Evolutionary conservation across 2,113 vertebrate genomes (phyloP), one percentile per base, ranked within the genome.

Genomic region (Procavia capensis): DNA sequence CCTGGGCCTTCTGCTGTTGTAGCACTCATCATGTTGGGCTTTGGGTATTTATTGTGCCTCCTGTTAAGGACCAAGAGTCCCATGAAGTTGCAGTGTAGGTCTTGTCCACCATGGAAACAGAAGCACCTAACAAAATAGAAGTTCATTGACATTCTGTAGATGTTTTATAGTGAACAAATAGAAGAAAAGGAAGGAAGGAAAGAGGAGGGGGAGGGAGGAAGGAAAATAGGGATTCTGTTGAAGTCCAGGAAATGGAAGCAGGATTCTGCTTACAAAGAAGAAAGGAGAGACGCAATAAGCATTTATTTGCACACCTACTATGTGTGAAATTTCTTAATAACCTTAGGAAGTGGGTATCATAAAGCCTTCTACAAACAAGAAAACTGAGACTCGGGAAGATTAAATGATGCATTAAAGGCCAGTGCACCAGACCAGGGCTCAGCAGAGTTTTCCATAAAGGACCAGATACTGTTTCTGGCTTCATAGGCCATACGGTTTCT

Each of bases 1-100:
- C 63, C 88, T 25, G 6, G 20, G n/a, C 31, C 27, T 45, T 36
- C 75, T 11, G 6, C 39, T 39, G 4, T 41, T 17, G 36, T 34
- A 6, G 20, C 22, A 36, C 27, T 29, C 16, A n/a, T 0, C 45
- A 24, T 2, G 0, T 0, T 43, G 24, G 66, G 3, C 8, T 85
- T 20, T 7, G 47, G 31, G 17, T 68, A 9, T 31, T 25, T 5
- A 47, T 5, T 78, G 22, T 25, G 14, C 43, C 8, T 78, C 80
- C 39, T 43, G 24, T 39, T 34, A 24, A 8, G 57, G 57, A 82
- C 70, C 29, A 72, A 47, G 61, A 92, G 59, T 22, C 14, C 8
- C 47, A 22, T 13, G 20, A 85, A 11, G 34, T 61, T 20, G 29
- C 47, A 34, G 39, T 43, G n/a, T 34, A 16, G 43, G 31, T 34